phyloP scores from a whole-genome alignment of 2,113 vertebrate genomes.

The Morone chrysops region DNA sequence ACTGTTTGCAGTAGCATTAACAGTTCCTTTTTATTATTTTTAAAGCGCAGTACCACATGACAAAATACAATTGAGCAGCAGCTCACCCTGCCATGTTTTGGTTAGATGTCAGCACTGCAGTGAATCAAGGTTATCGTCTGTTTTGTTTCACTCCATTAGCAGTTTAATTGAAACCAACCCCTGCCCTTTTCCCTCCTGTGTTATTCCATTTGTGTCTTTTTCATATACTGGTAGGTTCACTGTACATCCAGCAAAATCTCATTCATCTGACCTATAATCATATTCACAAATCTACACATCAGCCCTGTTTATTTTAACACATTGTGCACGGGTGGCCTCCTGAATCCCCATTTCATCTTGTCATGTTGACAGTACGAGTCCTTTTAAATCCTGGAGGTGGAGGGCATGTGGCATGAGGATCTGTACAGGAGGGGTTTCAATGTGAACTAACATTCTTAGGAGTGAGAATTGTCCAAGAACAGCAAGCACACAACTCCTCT shows the following conservation, averaged over 20 bases:
- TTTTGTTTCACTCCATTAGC: constrained; percentile 66
- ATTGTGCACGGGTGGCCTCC: constrained; percentile 28
- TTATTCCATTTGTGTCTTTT: constrained; percentile 42
- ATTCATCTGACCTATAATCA: constrained; percentile 52
- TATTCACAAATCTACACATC: constrained; percentile 70
- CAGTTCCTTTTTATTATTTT: background rate
- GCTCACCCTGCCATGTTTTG: constrained; percentile 22
- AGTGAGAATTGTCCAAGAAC: constrained; percentile 80
- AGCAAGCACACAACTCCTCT: constrained; percentile 77
- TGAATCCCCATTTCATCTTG: constrained; percentile 51
- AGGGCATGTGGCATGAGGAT: constrained; percentile 37
- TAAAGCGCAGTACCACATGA: constrained; percentile 6
- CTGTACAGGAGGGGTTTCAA: constrained; percentile 48
- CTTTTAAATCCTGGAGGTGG: constrained; percentile 61
- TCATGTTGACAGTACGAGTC: constrained; percentile 69
- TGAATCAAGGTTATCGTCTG: constrained; percentile 45
- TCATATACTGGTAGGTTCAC: constrained; percentile 26
- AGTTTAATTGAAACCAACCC: constrained; percentile 62
- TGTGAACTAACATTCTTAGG: constrained; percentile 77
- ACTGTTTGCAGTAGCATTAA: background rate
- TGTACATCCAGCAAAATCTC: constrained; percentile 57
- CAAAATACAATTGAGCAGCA: constrained; percentile 7
- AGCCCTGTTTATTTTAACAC: constrained; percentile 75
- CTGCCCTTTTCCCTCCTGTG: constrained; percentile 19
- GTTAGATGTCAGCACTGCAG: constrained; percentile 23